These are phyloP conservation scores for Agriopis aurantiaria DNA, from an alignment of 2,888 invertebrate genomes.

Conservation along the genomic window DNA sequence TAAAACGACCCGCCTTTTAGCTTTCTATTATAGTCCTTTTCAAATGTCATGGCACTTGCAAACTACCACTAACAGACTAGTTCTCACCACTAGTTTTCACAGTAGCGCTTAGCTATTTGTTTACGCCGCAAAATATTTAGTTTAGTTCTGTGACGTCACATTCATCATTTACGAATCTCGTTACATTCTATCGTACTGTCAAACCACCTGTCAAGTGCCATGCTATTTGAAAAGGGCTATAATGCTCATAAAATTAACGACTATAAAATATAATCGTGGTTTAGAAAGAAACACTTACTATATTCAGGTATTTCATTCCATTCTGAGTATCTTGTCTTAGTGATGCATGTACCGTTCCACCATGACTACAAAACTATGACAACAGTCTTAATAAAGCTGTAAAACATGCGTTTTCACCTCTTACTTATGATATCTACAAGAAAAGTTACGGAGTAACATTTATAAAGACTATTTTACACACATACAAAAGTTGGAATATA, in stretches of 20 bases:
- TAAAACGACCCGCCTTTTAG: conserved; percentile 27
- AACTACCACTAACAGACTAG: too few relatives aligned
- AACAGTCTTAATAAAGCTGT: conserved; percentile 73
- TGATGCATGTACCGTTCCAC: conserved; percentile 53
- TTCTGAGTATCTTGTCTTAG: conserved; percentile 45
- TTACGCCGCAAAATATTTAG: too few relatives aligned
- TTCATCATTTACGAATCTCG: too few relatives aligned
- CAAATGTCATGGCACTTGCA: too few relatives aligned
- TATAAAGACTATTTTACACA: conserved; percentile 27
- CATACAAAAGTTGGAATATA: conserved; percentile 51
- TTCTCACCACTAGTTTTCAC: too few relatives aligned
- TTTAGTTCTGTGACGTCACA: too few relatives aligned
- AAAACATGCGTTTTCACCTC: conserved; percentile 30
- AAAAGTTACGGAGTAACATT: conserved; percentile 40
- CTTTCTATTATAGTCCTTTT: not conserved
- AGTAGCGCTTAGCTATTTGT: too few relatives aligned
- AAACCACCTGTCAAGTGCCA: too few relatives aligned
- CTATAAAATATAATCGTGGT: not conserved
- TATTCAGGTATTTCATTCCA: conserved; percentile 12
- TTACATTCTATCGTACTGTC: too few relatives aligned
- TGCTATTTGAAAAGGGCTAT: too few relatives aligned
- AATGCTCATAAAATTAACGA: conserved; percentile 10
- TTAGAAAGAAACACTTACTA: not conserved
- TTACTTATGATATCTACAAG: conserved; percentile 50
- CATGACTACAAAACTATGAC: conserved; percentile 60